Evolutionary conservation across 2,113 vertebrate species (phyloP).

Genomic region (Ageneiosus marmoratus): DNA sequence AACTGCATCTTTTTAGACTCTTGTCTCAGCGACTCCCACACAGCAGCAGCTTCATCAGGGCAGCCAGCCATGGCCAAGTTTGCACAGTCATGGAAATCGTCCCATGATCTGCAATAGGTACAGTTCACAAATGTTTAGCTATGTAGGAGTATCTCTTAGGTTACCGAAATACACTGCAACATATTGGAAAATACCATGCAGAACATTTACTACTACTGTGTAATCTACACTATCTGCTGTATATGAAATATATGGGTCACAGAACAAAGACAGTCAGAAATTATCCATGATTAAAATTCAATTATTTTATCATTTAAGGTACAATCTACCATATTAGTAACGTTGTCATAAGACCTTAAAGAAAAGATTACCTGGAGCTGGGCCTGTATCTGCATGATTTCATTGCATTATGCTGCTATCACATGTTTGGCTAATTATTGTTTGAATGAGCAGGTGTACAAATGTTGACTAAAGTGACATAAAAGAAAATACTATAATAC

Average conservation of each 20-base stretch:
- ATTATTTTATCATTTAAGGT: no score
- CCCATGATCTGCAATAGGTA: conserved; percentile 83
- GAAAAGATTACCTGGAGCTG: no score
- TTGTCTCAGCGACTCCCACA: conserved; percentile 92
- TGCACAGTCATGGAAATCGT: conserved; percentile 88
- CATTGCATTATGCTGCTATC: no score
- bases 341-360: no score
- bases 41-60: conserved; percentile 83
- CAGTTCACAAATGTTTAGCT: not conserved
- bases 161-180: not conserved
- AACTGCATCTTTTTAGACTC: conserved; percentile 93
- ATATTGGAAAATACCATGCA: not conserved
- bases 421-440: no score
- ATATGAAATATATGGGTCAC: not conserved
- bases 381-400: no score
- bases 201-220: not conserved
- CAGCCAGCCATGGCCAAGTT: conserved; percentile 84
- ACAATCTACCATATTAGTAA: no score
- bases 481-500: no score
- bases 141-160: not conserved
- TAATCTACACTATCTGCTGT: not conserved
- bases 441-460: no score
- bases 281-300: not conserved
- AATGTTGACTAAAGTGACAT: no score
- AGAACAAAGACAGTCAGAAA: not conserved